Base-by-base conservation (phyloP, 2,888 invertebrate species). In the Abrostola triplasia region DNA sequence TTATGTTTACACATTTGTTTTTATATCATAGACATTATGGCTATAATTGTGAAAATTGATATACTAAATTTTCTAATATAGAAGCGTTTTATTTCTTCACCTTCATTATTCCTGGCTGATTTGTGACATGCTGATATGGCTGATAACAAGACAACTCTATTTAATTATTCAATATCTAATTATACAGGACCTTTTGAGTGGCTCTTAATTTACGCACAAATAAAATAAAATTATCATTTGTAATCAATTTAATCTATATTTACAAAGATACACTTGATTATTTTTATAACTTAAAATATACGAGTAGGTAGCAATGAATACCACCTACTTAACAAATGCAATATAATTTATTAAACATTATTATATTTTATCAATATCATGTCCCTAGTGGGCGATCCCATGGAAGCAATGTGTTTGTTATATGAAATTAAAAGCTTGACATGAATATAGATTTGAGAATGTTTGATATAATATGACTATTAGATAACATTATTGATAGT, bases 21-120 rank as follows among this genome's bases (percentile, higher is more conserved):
- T 87, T 87, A 84, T 89, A 83, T 85, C 76, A 84, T 88, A 88
- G 85, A 84, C 83, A 67, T 77, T n/a, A 88, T 88, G 84, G 84
- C 85, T 91, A 88, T 89, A 79, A 89, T 90, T 92, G 89, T 91
- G 86, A 88, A 91, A 91, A 89, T 88, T 89, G 86, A 91, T 88
- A 90, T 89, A 93, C 92, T 90, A 93, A 91, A 92, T 92, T 92
- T 93, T 93, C 87, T 92, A 92, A 90, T 91, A 86, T 64, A 82
- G 58, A 64, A 56, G 84, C 63, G 86, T 90, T 91, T 91, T 85
- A 89, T 90, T 90, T 85, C 36, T 55, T 53, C 56, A 67, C 74
- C 59, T 71, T 42, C 56, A 51, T 12, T 55, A 41, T n/a, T 11
- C 24, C 24, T 24, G 24, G 24, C 24, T 24, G 24, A 24, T n/a